Conservation (phyloP, 2,113 vertebrate species). For the Podarcis raffonei region DNA sequence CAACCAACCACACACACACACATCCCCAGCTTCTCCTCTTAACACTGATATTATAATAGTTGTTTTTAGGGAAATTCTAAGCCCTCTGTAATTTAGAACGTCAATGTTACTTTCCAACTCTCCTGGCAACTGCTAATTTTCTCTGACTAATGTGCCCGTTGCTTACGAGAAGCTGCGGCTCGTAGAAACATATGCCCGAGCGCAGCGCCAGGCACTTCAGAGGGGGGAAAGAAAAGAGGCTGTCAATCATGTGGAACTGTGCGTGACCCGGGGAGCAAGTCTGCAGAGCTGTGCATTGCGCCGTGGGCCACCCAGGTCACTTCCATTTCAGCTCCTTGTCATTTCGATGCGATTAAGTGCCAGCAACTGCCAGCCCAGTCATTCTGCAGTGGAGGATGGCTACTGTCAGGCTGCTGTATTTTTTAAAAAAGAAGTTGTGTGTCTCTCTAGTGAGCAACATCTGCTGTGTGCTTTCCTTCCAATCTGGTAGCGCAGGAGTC, state of each 20-base stretch:
- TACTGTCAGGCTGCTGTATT: not conserved
- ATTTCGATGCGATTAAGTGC: slow-evolving; percentile 14
- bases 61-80: slow-evolving; percentile 61
- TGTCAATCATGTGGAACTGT: not conserved
- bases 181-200: not conserved
- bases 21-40: slow-evolving; percentile 32
- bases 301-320: not conserved
- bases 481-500: not conserved
- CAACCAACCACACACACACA: fast-evolving
- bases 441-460: not conserved
- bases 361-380: not conserved
- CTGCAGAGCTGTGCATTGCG: not conserved
- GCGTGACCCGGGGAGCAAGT: not conserved
- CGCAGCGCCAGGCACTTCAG: not conserved
- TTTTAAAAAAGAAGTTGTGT: not conserved
- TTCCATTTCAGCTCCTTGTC: not conserved
- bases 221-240: not conserved
- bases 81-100: slow-evolving; percentile 43
- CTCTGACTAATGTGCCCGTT: slow-evolving; percentile 24
- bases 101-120: slow-evolving; percentile 34
- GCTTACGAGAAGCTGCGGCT: slow-evolving; percentile 23
- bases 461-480: not conserved
- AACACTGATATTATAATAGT: slow-evolving; percentile 51
- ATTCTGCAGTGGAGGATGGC: not conserved
- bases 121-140: slow-evolving; percentile 59